Conservation (phyloP, 2,797 vertebrate genomes). For the Enteromius paludinosus region DNA sequence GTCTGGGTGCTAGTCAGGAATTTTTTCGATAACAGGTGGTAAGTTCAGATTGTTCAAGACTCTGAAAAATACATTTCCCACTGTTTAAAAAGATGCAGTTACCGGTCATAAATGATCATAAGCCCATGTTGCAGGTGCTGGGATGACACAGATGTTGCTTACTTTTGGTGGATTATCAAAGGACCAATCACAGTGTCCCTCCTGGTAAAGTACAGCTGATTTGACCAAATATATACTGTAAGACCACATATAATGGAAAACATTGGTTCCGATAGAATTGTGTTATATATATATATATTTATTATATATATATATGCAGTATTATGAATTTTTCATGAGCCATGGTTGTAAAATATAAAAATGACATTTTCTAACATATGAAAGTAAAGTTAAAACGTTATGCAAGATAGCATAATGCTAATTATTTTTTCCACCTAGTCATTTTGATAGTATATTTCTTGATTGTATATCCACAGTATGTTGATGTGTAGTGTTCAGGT, state of each 20-base stretch:
- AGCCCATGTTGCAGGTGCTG: slow-evolving; percentile 79
- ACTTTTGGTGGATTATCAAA: slow-evolving; percentile 90
- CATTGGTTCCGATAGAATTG: background rate
- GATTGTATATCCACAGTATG: background rate
- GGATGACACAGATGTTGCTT: slow-evolving; percentile 84
- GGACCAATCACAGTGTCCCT: slow-evolving; percentile 86
- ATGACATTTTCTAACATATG: background rate
- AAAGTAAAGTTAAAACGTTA: background rate
- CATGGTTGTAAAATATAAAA: background rate
- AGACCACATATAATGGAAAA: background rate
- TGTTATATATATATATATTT: background rate
- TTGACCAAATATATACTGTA: background rate
- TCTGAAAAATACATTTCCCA: background rate
- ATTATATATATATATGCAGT: background rate
- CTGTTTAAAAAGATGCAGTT: background rate
- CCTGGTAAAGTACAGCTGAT: slow-evolving; percentile 73
- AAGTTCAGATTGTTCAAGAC: slow-evolving; percentile 39
- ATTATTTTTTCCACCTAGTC: background rate
- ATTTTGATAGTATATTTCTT: background rate
- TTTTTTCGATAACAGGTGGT: slow-evolving; percentile 85
- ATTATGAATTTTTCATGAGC: background rate
- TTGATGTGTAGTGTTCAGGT: background rate
- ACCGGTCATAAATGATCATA: background rate
- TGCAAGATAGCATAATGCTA: background rate
- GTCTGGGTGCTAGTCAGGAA: slow-evolving; percentile 85